These are phyloP conservation scores for Alligator sinensis DNA, from an alignment of 2,113 vertebrate species.

Conservation along the genomic window DNA sequence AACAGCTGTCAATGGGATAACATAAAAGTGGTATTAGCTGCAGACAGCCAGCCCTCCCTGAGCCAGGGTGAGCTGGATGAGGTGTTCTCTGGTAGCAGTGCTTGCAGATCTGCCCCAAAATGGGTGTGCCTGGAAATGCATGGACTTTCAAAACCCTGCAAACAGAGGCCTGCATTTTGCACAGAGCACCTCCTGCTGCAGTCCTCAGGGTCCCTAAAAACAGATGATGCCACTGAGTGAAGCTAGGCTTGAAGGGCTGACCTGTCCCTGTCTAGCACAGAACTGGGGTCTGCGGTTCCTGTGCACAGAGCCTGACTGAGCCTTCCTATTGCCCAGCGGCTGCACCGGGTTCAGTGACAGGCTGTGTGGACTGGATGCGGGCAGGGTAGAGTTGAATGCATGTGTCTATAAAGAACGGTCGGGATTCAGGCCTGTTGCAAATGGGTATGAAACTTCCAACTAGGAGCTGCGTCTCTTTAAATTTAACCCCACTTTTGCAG, in stretches of 20 bases:
- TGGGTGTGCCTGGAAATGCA: neutral
- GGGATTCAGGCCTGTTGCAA: neutral
- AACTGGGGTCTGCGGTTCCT: neutral
- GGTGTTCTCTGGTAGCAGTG: neutral
- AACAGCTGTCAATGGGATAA: constrained; percentile 23
- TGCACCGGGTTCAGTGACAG: neutral
- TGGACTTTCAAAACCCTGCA: neutral
- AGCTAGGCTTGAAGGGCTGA: neutral
- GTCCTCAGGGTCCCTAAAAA: neutral
- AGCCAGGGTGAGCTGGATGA: neutral
- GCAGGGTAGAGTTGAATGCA: neutral
- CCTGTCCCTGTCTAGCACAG: neutral
- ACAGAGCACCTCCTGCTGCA: neutral
- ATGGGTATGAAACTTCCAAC: neutral
- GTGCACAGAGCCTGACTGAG: rapidly evolving
- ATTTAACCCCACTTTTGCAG: too few species aligned
- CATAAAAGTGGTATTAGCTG: neutral
- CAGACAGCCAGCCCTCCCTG: neutral
- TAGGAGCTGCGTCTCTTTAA: too few species aligned
- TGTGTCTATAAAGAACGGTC: neutral
- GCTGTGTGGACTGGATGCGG: neutral
- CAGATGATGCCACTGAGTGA: neutral
- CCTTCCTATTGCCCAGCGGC: neutral
- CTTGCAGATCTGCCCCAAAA: constrained; percentile 7
- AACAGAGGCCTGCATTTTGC: neutral